Percentiles rank a stretch among this genome's conserved stretches.
These are phyloP conservation scores for Chrysodeixis includens DNA, from an alignment of 2,888 invertebrate genomes.

Conservation along the genomic window DNA sequence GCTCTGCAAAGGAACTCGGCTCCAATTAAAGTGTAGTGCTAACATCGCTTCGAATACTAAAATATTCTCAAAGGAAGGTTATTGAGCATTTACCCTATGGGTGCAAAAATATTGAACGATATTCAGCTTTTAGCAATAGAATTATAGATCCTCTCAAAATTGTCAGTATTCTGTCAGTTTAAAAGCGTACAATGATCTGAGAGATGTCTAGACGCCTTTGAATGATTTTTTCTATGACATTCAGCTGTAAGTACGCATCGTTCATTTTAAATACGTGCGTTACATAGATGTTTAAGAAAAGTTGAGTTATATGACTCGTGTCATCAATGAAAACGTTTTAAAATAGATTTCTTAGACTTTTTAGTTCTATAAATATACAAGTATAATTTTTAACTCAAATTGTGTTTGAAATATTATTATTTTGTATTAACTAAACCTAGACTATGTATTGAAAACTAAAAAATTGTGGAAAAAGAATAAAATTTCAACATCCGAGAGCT, in stretches of 20 bases:
- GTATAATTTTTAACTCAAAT: too few relatives aligned
- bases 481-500: slow-evolving; percentile 23
- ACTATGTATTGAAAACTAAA: too few relatives aligned
- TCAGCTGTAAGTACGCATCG: neutral
- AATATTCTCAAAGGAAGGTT: neutral
- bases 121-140: slow-evolving; percentile 2
- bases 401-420: too few relatives aligned
- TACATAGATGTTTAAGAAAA: too few relatives aligned
- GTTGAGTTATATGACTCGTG: too few relatives aligned
- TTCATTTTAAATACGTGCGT: too few relatives aligned
- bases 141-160: neutral
- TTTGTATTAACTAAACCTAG: too few relatives aligned
- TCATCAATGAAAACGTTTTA: too few relatives aligned
- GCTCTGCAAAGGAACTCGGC: neutral
- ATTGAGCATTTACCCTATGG: slow-evolving; percentile 3
- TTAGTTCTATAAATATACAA: too few relatives aligned
- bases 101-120: slow-evolving; percentile 4
- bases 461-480: neutral
- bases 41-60: neutral
- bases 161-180: neutral
- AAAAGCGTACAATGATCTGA: neutral
- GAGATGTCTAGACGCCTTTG: neutral
- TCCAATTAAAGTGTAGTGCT: slow-evolving; percentile 3
- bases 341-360: too few relatives aligned
- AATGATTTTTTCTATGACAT: neutral